A percentile compares a stretch with the other conserved stretches of the same genome.
phyloP scores from a whole-genome alignment of 1,140 invertebrate species.

The Drosophila sturtevanti region DNA sequence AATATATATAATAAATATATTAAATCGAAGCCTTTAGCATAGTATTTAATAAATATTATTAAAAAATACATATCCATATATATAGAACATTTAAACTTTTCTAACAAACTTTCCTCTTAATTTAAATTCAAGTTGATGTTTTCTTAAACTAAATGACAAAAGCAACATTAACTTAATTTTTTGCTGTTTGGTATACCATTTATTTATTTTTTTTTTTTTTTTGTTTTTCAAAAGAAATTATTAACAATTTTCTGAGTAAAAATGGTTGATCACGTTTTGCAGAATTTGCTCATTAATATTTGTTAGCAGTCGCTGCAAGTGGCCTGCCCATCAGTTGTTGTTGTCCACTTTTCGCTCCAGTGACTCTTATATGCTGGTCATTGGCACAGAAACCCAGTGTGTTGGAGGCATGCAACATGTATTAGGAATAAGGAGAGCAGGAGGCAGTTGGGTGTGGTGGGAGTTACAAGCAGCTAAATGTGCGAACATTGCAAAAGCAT shows the following conservation, averaged over 20 bases:
- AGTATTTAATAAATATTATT: no score
- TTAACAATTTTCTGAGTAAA: constrained; percentile 58
- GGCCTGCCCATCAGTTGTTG: background rate
- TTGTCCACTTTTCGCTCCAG: background rate
- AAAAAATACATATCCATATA: no score
- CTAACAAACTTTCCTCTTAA: no score
- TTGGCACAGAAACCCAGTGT: constrained; percentile 48
- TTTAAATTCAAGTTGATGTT: no score
- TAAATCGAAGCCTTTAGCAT: no score
- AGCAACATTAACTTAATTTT: background rate
- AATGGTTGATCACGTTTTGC: constrained; percentile 54
- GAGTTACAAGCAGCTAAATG: constrained; percentile 30
- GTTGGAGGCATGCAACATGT: constrained; percentile 50
- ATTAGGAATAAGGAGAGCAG: background rate
- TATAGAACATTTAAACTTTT: no score
- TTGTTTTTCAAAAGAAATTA: constrained; percentile 53
- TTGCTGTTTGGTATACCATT: background rate
- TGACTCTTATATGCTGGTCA: constrained; percentile 42
- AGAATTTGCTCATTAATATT: constrained; percentile 71
- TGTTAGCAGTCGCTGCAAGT: constrained; percentile 47
- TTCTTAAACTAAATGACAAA: background rate
- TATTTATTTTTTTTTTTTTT: constrained; percentile 42
- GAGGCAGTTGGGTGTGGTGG: background rate
- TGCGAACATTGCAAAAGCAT: constrained; percentile 73
- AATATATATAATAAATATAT: no score